phyloP scores from a whole-genome alignment of 2,888 invertebrate species.

The Linnaemya vulpina region DNA sequence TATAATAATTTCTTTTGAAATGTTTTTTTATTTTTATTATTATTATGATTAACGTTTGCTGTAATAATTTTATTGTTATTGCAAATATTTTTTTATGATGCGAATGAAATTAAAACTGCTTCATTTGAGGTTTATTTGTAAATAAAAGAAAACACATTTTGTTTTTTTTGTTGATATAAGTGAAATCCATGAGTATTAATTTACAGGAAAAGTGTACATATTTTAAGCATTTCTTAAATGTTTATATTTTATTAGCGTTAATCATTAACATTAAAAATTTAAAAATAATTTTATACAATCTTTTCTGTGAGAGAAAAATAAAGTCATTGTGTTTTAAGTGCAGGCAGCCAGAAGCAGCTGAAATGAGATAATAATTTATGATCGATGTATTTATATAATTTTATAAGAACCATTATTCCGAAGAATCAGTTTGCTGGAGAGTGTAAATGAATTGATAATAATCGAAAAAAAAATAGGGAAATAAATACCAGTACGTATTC shows the following conservation, averaged over 20 bases:
- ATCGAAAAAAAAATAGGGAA: background rate
- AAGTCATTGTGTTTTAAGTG: constrained; percentile 25
- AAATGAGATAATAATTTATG: constrained; percentile 4
- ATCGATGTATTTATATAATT: background rate
- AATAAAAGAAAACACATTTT: constrained; percentile 6
- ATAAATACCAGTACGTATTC: no score
- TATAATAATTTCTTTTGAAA: constrained; percentile 40
- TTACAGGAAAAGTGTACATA: constrained; percentile 36
- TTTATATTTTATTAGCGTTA: constrained; percentile 1
- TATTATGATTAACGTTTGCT: constrained; percentile 16
- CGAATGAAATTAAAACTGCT: constrained; percentile 33
- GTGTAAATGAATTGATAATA: background rate
- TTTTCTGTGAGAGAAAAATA: background rate
- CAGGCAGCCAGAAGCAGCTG: background rate
- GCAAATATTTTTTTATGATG: constrained; percentile 17
- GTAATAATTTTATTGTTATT: constrained; percentile 29
- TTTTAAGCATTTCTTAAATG: constrained; percentile 11
- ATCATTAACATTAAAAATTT: background rate
- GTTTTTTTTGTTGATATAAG: background rate
- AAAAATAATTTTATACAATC: background rate
- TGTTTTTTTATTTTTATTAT: constrained; percentile 22
- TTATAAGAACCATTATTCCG: background rate
- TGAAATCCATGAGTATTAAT: constrained; percentile 37
- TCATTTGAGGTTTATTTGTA: constrained; percentile 28
- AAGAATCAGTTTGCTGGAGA: background rate